A percentile compares a stretch with the other conserved stretches of the same genome.
phyloP scores from a whole-genome alignment of 2,888 invertebrate species.

The Chloromyia formosa region DNA sequence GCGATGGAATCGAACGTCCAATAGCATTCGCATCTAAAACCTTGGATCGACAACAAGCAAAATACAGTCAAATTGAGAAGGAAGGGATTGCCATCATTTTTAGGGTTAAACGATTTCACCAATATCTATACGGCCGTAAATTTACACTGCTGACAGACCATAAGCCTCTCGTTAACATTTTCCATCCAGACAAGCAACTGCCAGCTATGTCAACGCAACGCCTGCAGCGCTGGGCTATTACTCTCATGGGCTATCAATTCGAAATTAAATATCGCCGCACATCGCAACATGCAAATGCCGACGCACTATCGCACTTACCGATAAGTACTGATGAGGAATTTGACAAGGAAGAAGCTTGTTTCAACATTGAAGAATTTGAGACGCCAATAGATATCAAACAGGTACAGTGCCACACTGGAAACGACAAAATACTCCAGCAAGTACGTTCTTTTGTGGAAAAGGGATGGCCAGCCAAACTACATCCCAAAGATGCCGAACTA shows the following conservation, averaged over 20 bases:
- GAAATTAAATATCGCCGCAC: slow-evolving; percentile 47
- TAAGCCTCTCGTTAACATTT: slow-evolving; percentile 8
- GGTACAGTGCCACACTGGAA: not conserved
- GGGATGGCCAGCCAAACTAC: not conserved
- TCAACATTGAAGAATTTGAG: not conserved
- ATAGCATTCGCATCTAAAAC: slow-evolving; percentile 45
- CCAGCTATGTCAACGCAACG: slow-evolving; percentile 48
- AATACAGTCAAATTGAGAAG: slow-evolving; percentile 51
- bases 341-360: not conserved
- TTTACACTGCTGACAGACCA: slow-evolving; percentile 49
- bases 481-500: not conserved
- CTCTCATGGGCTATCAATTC: slow-evolving; percentile 47
- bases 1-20: slow-evolving; percentile 36
- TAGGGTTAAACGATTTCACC: too few species aligned
- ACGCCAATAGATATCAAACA: not conserved
- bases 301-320: not conserved
- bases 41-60: slow-evolving; percentile 41
- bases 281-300: slow-evolving; percentile 44
- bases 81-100: slow-evolving; percentile 45
- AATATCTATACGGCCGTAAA: slow-evolving; percentile 47
- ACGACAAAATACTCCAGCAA: not conserved
- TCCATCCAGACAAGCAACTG: slow-evolving; percentile 19
- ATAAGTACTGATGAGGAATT: not conserved
- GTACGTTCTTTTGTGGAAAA: not conserved
- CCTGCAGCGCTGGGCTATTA: slow-evolving; percentile 49